These are phyloP conservation scores for Brachystomella parvula DNA, from an alignment of 1,140 invertebrate species.

Conservation along the genomic window DNA sequence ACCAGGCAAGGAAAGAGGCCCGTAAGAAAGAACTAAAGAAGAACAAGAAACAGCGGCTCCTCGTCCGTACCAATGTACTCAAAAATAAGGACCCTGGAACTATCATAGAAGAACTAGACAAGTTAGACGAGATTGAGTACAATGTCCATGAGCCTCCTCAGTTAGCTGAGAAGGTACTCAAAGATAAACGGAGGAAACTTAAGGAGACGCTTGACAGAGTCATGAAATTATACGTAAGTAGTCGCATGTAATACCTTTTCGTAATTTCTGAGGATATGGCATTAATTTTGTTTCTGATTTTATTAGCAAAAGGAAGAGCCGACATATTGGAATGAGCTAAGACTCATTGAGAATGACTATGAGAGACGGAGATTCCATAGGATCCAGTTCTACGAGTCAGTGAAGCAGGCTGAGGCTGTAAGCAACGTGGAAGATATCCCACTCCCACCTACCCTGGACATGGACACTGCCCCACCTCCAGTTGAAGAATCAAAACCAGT, in stretches of 20 bases:
- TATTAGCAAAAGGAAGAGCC: constrained; percentile 87
- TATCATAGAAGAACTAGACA: constrained; percentile 89
- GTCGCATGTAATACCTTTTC: constrained; percentile 6
- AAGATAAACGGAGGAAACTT: constrained; percentile 92
- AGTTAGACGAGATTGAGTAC: constrained; percentile 97
- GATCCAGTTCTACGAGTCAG: constrained; percentile 88
- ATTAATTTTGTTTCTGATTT: constrained; percentile 6
- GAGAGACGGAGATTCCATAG: constrained; percentile 76
- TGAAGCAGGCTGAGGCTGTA: constrained; percentile 87
- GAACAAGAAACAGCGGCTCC: constrained; percentile 91
- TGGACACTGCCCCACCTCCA: constrained; percentile 40
- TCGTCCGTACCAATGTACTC: constrained; percentile 90
- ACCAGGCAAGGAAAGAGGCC: constrained; percentile 97
- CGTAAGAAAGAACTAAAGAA: constrained; percentile 96
- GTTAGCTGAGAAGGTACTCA: constrained; percentile 90
- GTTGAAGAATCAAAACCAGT: constrained; percentile 38
- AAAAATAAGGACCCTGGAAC: constrained; percentile 96
- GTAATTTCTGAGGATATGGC: not conserved
- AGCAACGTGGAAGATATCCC: constrained; percentile 90
- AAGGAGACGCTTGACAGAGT: constrained; percentile 91
- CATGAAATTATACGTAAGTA: constrained; percentile 87
- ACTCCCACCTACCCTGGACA: constrained; percentile 56
- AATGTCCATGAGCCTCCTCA: constrained; percentile 88
- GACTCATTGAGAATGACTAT: constrained; percentile 84
- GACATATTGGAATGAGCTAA: constrained; percentile 84